Evolutionary conservation across 2,888 invertebrate genomes (phyloP), one percentile per base, ranked within the genome.

Genomic region (Tigriopus californicus): DNA sequence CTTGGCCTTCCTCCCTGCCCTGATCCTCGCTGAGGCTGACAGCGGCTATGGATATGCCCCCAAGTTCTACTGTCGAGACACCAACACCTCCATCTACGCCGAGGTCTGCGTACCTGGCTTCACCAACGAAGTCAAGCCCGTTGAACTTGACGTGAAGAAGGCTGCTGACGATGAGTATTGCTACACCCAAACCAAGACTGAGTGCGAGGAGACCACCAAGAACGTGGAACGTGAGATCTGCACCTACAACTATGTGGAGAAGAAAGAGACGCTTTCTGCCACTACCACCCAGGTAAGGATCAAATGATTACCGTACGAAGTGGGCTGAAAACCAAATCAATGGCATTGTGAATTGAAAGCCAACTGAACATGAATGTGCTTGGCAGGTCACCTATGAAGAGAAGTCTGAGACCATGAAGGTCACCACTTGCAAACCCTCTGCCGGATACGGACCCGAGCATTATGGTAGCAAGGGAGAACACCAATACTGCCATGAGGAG

Each of bases 391-490:
- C 58, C 24, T 58, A 58, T 51, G 58, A 48, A 40, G 41, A 24
- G 33, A 58, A 58, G 41, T 40, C 58, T 51, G 58, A 58, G 49
- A 58, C 58, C 49, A 58, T 58, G 58, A 58, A 51, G 58, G 58
- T 58, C 11, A 58, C 58, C 22, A 58, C 49, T 33, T 58, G 58
- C 58, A 25, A 20, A 1, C 22, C 58, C 18, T 44, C 58, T 15
- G 55, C 40, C 18, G 58, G 49, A 18, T 58, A 58, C 33, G 56
- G 56, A 46, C 33, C 33, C 33, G 49, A 49, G 20, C 56, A 56
- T 5, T 46, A 56, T 25, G 56, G 42, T 15, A 15, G 13, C 49
- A 6, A 40, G 24, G 58, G 49, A 51, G 58, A 58, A 33, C 58
- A 58, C 40, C 58, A 58, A 49, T 58, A 58, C 58, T 58, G 58